Evolutionary conservation across 2,797 vertebrate species (phyloP).

Genomic region (Artibeus lituratus): DNA sequence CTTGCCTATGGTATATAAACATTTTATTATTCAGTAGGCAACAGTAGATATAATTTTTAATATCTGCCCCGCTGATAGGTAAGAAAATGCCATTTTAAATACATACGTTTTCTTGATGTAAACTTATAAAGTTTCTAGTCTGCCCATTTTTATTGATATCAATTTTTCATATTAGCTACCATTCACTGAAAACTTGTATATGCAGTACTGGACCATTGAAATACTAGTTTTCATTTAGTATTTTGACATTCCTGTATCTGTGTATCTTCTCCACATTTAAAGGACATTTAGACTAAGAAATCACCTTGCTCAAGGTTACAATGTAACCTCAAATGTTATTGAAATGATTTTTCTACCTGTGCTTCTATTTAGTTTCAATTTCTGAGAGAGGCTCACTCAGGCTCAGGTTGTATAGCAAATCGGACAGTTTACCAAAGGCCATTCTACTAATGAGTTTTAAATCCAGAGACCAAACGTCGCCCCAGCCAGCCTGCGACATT

Average conservation of each 20-base stretch:
- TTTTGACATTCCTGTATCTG: neutral
- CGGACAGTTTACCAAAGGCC: neutral
- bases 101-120: neutral
- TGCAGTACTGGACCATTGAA: neutral
- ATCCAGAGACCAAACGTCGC: neutral
- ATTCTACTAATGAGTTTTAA: neutral
- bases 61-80: neutral
- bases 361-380: neutral
- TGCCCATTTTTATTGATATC: neutral
- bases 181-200: neutral
- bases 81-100: neutral
- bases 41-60: neutral
- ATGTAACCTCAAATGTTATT: neutral
- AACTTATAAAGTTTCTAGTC: neutral
- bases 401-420: neutral
- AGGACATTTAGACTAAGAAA: neutral
- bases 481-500: neutral
- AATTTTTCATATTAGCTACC: neutral
- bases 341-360: neutral
- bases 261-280: neutral
- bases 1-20: neutral
- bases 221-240: neutral
- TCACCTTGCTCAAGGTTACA: neutral
- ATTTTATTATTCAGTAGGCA: neutral
- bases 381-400: neutral